phyloP scores from a whole-genome alignment of 2,113 vertebrate genomes.

The Andinoacara biseriatus region DNA sequence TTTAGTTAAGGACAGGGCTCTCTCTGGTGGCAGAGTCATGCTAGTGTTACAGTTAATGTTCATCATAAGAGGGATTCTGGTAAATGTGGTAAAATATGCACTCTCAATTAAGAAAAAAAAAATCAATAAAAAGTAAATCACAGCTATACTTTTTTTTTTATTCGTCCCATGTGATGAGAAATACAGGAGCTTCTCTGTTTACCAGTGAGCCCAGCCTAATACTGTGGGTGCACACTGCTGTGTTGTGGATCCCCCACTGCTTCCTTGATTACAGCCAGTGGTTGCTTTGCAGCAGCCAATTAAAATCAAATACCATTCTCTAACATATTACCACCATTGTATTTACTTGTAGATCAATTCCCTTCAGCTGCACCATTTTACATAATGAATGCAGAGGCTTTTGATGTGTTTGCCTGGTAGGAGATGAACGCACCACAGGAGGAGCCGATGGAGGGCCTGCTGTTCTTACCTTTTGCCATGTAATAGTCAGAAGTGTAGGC shows the following conservation, averaged over 20 bases:
- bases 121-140: conserved; percentile 19
- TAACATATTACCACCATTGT: conserved; percentile 59
- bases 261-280: conserved; percentile 67
- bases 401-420: conserved; percentile 61
- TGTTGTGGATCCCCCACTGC: conserved; percentile 58
- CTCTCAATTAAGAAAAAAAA: not conserved
- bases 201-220: conserved; percentile 52
- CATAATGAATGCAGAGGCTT: conserved; percentile 68
- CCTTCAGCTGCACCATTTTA: conserved; percentile 62
- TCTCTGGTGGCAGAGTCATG: conserved; percentile 68
- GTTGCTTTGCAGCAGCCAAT: conserved; percentile 70
- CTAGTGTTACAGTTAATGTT: conserved; percentile 26
- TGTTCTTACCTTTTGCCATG: conserved; percentile 50
- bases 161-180: conserved; percentile 39
- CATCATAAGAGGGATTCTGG: not conserved
- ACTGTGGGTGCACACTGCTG: conserved; percentile 47
- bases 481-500: conserved; percentile 21
- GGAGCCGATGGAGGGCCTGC: conserved; percentile 31
- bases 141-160: conserved; percentile 41
- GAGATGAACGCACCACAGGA: conserved; percentile 29
- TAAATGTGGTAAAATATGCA: not conserved
- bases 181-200: conserved; percentile 30
- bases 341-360: conserved; percentile 67
- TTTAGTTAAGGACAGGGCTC: conserved; percentile 56
- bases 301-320: conserved; percentile 68